These are phyloP conservation scores for Trachymyrmex cornetzi DNA, from an alignment of 1,140 invertebrate genomes.

Conservation along the genomic window DNA sequence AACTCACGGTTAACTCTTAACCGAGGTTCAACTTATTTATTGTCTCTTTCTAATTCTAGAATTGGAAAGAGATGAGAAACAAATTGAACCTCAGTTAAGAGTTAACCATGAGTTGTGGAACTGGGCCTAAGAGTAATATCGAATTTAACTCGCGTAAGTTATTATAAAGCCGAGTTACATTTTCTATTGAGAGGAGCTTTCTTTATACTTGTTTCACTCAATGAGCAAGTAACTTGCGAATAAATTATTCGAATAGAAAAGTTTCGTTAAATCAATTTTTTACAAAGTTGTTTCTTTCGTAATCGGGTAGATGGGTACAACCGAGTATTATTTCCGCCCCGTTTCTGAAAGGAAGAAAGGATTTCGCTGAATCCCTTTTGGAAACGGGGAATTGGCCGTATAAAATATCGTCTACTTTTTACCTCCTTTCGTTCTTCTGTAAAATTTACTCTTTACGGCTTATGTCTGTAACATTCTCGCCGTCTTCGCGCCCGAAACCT, in stretches of 20 bases:
- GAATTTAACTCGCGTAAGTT: background rate
- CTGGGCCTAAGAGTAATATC: too few relatives aligned
- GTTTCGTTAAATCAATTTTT: conserved; percentile 19
- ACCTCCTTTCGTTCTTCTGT: background rate
- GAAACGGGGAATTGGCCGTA: background rate
- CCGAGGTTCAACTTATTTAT: too few relatives aligned
- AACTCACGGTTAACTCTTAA: too few relatives aligned
- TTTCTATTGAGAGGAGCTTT: background rate
- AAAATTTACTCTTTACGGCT: conserved; percentile 38
- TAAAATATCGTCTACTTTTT: background rate
- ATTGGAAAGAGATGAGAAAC: too few relatives aligned
- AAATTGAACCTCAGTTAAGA: too few relatives aligned
- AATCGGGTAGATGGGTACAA: background rate
- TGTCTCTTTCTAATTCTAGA: too few relatives aligned
- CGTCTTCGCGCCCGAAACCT: conserved; percentile 15
- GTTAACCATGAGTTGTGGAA: too few relatives aligned
- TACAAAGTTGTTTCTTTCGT: conserved; percentile 4
- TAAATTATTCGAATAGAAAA: conserved; percentile 20
- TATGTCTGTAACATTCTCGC: background rate
- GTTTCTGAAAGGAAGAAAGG: background rate
- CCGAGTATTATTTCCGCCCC: background rate
- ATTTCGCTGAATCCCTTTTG: background rate
- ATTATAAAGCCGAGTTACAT: background rate
- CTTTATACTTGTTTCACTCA: background rate
- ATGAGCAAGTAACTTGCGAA: background rate